Base-by-base conservation (phyloP, 37 sponge, comb jelly and placozoan species). In the Tethya wilhelma region DNA sequence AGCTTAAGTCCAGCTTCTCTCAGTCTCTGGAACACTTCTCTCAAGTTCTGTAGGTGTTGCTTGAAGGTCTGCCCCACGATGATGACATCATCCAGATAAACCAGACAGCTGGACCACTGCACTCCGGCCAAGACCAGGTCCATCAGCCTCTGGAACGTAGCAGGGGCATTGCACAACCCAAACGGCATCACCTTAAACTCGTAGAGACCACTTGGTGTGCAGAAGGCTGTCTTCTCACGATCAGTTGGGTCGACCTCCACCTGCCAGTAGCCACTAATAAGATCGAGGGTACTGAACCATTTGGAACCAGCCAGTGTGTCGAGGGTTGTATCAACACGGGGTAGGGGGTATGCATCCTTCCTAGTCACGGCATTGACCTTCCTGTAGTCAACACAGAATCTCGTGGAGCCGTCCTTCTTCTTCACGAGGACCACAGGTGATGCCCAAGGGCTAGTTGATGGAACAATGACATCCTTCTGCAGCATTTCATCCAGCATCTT, bases 91-190 rank as follows among this genome's bases (percentile, higher is more conserved):
- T 85, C 86, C 25, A 85, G 37, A 38, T 85, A 85, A 8, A 68
- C 73, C 28, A 69, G 53, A 44, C 84, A 59, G 40, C 49, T 20
- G 22, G 45, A n/a, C 55, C 56, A 64, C 37, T 57, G 65, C 2
- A 73, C 42, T 34, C 66, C 74, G 22, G 28, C 7, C 68, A 83
- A 67, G 32, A 73, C 75, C 37, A 33, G 49, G 45, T 83, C 74
- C 84, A 83, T 83, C 28, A 73, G 63, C 4, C 75, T 64, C 46
- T 83, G 83, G 66, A 79, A 79, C n/a, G n/a, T n/a, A n/a, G n/a
- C n/a, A n/a, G n/a, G n/a, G n/a, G n/a, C n/a, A n/a, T n/a, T n/a
- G n/a, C n/a, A n/a, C n/a, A n/a, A n/a, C n/a, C n/a, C n/a, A n/a
- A n/a, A n/a, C n/a, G n/a, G n/a, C n/a, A n/a, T n/a, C n/a, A n/a